These are phyloP conservation scores for Trichacis sp. DNA, from an alignment of 2,888 invertebrate species.

Conservation along the genomic window DNA sequence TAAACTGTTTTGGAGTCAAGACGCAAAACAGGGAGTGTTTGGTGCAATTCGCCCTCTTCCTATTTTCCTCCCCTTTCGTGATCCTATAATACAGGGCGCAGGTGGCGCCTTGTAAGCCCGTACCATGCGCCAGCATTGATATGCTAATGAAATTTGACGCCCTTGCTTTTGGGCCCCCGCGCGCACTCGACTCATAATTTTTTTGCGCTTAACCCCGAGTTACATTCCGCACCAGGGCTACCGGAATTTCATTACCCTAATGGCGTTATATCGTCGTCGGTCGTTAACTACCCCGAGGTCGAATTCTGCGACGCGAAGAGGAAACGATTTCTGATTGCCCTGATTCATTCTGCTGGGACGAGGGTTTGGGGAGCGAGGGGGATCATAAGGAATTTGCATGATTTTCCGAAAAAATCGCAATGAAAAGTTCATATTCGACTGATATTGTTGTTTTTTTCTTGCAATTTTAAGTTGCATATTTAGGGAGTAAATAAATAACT, in stretches of 20 bases:
- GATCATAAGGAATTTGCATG: no score
- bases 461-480: no score
- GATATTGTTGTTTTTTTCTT: no score
- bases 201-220: conserved; percentile 54
- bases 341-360: conserved; percentile 2
- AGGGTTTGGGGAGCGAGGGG: no score
- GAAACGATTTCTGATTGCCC: conserved; percentile 5
- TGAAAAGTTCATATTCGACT: no score
- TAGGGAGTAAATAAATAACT: no score
- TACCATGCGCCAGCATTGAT: conserved; percentile 68
- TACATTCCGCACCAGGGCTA: conserved; percentile 48
- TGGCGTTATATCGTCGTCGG: conserved; percentile 56
- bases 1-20: conserved; percentile 41
- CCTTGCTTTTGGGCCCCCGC: conserved; percentile 49
- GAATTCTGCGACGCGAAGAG: not conserved
- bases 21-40: conserved; percentile 34
- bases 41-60: conserved; percentile 43
- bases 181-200: conserved; percentile 42
- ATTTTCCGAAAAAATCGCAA: no score
- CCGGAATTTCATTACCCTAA: conserved; percentile 62
- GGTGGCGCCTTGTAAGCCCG: conserved; percentile 62
- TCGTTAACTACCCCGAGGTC: conserved; percentile 32
- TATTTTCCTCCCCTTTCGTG: conserved; percentile 48
- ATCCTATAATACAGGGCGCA: conserved; percentile 66
- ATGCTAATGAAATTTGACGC: conserved; percentile 70